Percentiles rank a stretch among this genome's conserved stretches.
phyloP scores from a whole-genome alignment of 2,888 invertebrate species.

The Athrips mouffetella region DNA sequence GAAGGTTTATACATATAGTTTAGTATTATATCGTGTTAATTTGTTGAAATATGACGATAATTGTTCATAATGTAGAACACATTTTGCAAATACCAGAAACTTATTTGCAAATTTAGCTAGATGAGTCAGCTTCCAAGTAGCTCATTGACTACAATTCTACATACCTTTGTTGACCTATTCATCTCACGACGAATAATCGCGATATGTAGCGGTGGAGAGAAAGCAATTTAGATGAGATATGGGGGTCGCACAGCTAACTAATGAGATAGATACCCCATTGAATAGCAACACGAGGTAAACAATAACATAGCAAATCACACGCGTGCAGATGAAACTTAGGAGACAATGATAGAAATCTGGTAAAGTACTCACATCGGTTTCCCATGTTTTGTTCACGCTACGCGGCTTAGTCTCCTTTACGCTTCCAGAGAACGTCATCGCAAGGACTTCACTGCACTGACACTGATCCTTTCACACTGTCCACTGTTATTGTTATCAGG shows the following conservation, averaged over 20 bases:
- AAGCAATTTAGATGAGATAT: slow-evolving; percentile 26
- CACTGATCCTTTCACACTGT: slow-evolving; percentile 29
- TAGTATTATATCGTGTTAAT: too few species aligned
- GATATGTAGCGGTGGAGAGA: slow-evolving; percentile 18
- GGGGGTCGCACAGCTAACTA: slow-evolving; percentile 51
- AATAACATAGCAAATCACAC: slow-evolving; percentile 46
- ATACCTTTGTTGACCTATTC: slow-evolving; percentile 7
- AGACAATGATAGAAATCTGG: slow-evolving; percentile 36
- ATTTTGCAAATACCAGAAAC: too few species aligned
- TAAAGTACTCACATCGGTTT: slow-evolving; percentile 63
- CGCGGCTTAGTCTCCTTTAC: slow-evolving; percentile 71
- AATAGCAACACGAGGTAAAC: slow-evolving; percentile 42
- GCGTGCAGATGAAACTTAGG: slow-evolving; percentile 35
- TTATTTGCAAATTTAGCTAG: too few species aligned
- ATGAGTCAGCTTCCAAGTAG: not conserved
- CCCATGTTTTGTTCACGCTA: slow-evolving; percentile 66
- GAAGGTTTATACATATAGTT: too few species aligned
- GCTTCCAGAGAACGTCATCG: slow-evolving; percentile 69
- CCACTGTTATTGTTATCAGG: slow-evolving; percentile 31
- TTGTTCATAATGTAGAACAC: too few species aligned
- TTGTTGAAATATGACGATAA: too few species aligned
- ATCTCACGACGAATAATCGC: slow-evolving; percentile 11
- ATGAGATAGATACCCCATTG: slow-evolving; percentile 42
- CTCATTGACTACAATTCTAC: not conserved
- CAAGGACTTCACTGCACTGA: slow-evolving; percentile 54